Conservation (phyloP, 2,888 invertebrate genomes). For the Drosophila formosana region DNA sequence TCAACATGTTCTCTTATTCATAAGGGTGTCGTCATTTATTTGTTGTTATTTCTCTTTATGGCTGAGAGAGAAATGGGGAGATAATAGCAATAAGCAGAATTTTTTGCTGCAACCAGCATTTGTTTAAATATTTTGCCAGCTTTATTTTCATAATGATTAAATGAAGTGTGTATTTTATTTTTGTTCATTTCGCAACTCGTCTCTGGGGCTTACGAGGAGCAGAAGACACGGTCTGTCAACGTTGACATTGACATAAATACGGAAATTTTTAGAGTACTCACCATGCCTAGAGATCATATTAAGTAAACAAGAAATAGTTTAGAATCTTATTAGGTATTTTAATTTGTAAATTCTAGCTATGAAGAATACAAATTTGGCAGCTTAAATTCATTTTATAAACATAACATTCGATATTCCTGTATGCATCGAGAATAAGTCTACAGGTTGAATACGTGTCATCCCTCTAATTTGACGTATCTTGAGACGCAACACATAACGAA, state of each 20-base stretch:
- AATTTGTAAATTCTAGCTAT: no score
- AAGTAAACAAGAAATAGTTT: neutral
- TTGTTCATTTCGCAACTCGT: constrained; percentile 22
- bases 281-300: neutral
- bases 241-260: constrained; percentile 25
- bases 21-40: constrained; percentile 28
- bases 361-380: no score
- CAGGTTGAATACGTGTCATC: neutral
- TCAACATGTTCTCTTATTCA: constrained; percentile 26
- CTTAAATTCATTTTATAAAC: no score
- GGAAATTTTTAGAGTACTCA: neutral
- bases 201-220: neutral
- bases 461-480: neutral
- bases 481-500: neutral
- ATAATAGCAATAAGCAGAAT: constrained; percentile 48
- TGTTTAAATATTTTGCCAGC: constrained; percentile 60
- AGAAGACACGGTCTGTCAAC: constrained; percentile 11
- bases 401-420: no score
- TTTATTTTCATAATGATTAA: constrained; percentile 36
- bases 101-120: constrained; percentile 37
- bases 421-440: no score
- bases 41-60: constrained; percentile 8
- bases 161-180: constrained; percentile 45
- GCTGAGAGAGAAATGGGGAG: constrained; percentile 20
- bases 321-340: neutral